Conservation (phyloP, 2,888 invertebrate species). For the Gisinianus flammeolus region DNA sequence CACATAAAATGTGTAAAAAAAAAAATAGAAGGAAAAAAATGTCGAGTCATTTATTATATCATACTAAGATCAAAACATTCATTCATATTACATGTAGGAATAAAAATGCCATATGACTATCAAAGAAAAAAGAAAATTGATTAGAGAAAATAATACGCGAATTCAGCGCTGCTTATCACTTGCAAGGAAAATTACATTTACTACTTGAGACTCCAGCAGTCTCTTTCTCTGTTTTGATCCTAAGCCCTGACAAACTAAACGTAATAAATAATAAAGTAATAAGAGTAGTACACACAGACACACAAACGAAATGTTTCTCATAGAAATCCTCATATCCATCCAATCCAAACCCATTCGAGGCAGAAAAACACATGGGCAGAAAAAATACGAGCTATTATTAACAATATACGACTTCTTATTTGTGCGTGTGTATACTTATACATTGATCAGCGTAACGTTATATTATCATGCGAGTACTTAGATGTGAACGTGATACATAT, state of each 20-base stretch:
- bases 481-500: too few species aligned
- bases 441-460: too few species aligned
- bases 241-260: background rate
- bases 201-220: too few species aligned
- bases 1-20: too few species aligned
- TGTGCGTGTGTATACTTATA: background rate
- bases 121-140: background rate
- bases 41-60: too few species aligned
- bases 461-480: too few species aligned
- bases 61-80: too few species aligned
- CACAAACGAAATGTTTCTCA: background rate
- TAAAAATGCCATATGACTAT: background rate
- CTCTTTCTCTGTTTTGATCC: background rate
- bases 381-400: conserved; percentile 14
- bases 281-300: too few species aligned
- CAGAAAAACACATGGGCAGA: background rate
- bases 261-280: conserved; percentile 8
- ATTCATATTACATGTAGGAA: background rate
- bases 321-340: background rate
- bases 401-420: conserved; percentile 17
- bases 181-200: background rate
- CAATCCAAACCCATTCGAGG: background rate
- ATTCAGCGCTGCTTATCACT: background rate
- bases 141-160: background rate
- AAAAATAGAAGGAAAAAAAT: too few species aligned